Evolutionary conservation across 2,797 vertebrate species (phyloP), one percentile per base, ranked within the genome.

Genomic region (Manis pentadactyla): DNA sequence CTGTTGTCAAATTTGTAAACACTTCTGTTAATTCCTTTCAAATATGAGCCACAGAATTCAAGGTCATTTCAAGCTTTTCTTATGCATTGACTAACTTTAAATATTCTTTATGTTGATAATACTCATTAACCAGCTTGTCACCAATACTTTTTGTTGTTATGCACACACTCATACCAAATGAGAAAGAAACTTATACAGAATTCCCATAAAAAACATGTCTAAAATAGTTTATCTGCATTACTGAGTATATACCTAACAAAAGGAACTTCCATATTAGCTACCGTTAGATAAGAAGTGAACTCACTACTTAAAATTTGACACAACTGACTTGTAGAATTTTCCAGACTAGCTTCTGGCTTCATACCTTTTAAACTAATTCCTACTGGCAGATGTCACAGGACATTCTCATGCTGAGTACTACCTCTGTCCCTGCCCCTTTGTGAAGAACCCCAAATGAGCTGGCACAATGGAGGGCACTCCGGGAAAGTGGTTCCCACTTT

Each of bases 241-340:
- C 1, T 59, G 51, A 85, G 17, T 57, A 96, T 42, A 77, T 94
- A 75, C 61, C 55, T 90, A 95, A 97, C 17, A 74, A 55, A 95
- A 90, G 51, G 73, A 86, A 87, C 8, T 34, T 93, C 21, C 64
- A 42, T 14, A 42, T 46, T 83, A 23, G 83, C 49, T 15, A 57
- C 13, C 91, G 34, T 79, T 82, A 87, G 12, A 39, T 88, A 84
- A 91, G 51, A 94, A 92, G 2, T 27, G 11, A 89, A 91, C 27
- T 59, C 29, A 77, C 55, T 53, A 66, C 27, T 61, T 75, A 87
- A 8, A 94, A 88, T 83, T 92, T 78, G 68, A 61, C 15, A 61
- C 39, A 84, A 29, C 14, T 59, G 74, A 78, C 55, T 23, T 31
- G 34, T 71, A 78, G 39, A 64, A 77, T 79, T 90, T 55, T 84